These are phyloP conservation scores for Netelia virgata DNA, from an alignment of 2,888 invertebrate genomes.

Conservation along the genomic window DNA sequence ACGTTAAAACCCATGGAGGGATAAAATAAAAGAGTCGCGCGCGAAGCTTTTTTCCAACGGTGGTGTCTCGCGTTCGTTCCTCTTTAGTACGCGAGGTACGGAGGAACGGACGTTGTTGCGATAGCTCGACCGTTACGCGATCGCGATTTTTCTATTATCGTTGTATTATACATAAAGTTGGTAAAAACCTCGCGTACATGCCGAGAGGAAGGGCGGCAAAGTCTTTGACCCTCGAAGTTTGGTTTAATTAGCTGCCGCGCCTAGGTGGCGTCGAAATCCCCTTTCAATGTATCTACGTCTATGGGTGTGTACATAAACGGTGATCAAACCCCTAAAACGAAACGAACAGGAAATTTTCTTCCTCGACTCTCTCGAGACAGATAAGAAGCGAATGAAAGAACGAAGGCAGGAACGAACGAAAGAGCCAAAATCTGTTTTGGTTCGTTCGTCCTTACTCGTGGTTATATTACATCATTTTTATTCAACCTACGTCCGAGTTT, in stretches of 20 bases:
- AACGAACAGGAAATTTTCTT: conserved; percentile 19
- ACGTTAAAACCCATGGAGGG: conserved; percentile 73
- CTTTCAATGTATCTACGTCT: conserved; percentile 31
- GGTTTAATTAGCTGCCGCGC: conserved; percentile 65
- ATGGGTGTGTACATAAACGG: conserved; percentile 47
- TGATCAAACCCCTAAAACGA: too few relatives aligned
- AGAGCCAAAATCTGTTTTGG: conserved; percentile 44
- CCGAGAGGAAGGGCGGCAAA: too few relatives aligned
- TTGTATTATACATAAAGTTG: neutral
- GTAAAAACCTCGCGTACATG: neutral
- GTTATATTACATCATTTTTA: conserved; percentile 57
- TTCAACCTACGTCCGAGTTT: conserved; percentile 49
- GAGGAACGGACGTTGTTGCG: conserved; percentile 43
- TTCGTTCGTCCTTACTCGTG: neutral
- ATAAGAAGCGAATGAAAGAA: neutral
- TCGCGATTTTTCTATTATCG: neutral
- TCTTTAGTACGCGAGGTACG: neutral
- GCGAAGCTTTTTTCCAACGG: neutral
- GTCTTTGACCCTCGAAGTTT: conserved; percentile 49
- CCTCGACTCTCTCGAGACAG: neutral
- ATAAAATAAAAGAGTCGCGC: conserved; percentile 23
- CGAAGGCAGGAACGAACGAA: conserved; percentile 4
- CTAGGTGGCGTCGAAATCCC: conserved; percentile 64
- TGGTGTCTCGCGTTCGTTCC: neutral
- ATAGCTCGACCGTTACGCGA: conserved; percentile 42